Conservation (phyloP, 2,888 invertebrate species). For the Parnassius glacialis region DNA sequence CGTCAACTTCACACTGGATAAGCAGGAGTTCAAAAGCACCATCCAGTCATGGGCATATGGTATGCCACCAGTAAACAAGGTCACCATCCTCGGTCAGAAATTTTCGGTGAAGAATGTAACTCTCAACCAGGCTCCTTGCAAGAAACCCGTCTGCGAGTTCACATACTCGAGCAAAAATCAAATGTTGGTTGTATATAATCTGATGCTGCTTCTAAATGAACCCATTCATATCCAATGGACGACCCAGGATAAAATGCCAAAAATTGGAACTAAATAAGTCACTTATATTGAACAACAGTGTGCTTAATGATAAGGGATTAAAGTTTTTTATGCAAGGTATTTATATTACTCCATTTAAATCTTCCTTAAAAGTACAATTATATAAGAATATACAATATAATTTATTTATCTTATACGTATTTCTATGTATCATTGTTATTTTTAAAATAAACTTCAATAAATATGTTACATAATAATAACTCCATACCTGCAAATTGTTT, state of each 20-base stretch:
- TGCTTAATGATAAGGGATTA: no score
- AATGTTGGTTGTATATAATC: slow-evolving; percentile 47
- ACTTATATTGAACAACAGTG: background rate
- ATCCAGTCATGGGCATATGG: slow-evolving; percentile 74
- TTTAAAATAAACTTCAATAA: no score
- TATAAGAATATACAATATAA: no score
- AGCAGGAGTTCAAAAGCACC: slow-evolving; percentile 49
- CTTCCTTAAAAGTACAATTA: no score
- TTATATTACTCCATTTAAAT: no score
- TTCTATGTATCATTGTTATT: no score
- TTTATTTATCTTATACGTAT: no score
- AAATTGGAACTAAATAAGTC: slow-evolving; percentile 4
- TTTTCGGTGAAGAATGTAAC: slow-evolving; percentile 45
- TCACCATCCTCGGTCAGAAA: slow-evolving; percentile 51
- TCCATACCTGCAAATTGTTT: no score
- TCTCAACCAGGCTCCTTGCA: slow-evolving; percentile 49
- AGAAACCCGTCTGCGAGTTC: slow-evolving; percentile 47
- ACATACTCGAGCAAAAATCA: slow-evolving; percentile 45
- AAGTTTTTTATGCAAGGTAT: no score
- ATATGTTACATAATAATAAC: no score
- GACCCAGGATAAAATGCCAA: slow-evolving; percentile 32
- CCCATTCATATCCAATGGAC: slow-evolving; percentile 60
- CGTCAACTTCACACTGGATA: slow-evolving; percentile 34
- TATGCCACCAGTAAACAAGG: slow-evolving; percentile 58
- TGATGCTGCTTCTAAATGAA: slow-evolving; percentile 59